Base-by-base conservation (phyloP, 2,888 invertebrate genomes). In the Xestia sexstrigata region DNA sequence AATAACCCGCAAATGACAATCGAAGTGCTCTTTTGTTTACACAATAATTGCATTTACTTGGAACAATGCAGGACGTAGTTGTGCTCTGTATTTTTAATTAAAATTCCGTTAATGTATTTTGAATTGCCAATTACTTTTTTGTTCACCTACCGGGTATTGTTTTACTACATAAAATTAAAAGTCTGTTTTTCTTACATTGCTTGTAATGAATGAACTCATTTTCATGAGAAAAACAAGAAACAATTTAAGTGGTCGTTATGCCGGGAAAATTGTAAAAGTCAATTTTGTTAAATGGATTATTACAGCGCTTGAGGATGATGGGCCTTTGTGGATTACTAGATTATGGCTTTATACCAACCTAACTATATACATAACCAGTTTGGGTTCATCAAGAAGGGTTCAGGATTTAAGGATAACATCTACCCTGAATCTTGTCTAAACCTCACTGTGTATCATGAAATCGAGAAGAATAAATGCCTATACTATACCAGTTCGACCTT, bases 281-380 rank as follows among this genome's bases (percentile, higher is more conserved):
- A 81, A 81, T 81, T 76, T 81, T 70, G 62, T 68, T 81, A 76
- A 76, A 81, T 81, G 76, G 70, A 47, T 76, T 81, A 76, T 76
- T 70, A 80, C 30, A 62, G 62, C 47, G 70, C 47, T 76, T 70
- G 47, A 42, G 49, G 70, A 58, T 62, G 45, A 68, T 71, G 62
- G 67, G n/a, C 55, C 55, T 62, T 68, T 81, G 70, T 68, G 70
- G 62, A 63, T 81, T 76, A 77, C 71, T 77, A 77, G 67, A 63
- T 81, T 81, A 77, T 71, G 67, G 26, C 26, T 81, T 76, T 71
- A 76, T 67, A 70, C 55, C 23, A 42, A 45, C 49, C n/a, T n/a
- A 45, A 55, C 55, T 74, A 35, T 4, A 35, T 26, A 58, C 2
- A 20, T 4, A 17, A 30, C 1, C 13, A 23, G 26, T 63, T 76